Evolutionary conservation across 1,140 invertebrate species (phyloP).

Genomic region (Centruroides sculpturatus): DNA sequence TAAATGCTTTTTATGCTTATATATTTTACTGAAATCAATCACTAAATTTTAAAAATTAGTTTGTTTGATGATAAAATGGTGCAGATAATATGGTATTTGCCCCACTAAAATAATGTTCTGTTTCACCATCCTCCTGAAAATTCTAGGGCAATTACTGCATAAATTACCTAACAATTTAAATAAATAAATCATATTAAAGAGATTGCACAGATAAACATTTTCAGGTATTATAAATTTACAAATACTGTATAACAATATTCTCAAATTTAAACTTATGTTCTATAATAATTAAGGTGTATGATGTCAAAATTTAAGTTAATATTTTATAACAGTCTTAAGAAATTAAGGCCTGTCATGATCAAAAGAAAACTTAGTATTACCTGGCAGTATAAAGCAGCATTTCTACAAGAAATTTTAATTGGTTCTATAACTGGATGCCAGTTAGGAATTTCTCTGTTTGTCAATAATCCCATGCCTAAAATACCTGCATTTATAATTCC

Average conservation of each 20-base stretch:
- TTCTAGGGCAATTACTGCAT: too few relatives aligned
- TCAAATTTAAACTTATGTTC: neutral
- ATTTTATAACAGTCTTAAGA: neutral
- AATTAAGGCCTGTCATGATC: neutral
- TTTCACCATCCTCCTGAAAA: too few relatives aligned
- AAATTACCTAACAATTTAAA: too few relatives aligned
- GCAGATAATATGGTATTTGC: too few relatives aligned
- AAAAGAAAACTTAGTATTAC: conserved; percentile 18
- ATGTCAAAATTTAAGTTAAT: neutral
- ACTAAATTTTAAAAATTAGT: too few relatives aligned
- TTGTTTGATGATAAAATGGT: too few relatives aligned
- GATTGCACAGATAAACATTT: too few relatives aligned
- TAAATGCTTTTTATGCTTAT: too few relatives aligned
- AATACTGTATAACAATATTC: neutral
- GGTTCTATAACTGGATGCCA: conserved; percentile 69
- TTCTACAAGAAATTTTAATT: conserved; percentile 40
- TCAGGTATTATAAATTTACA: too few relatives aligned
- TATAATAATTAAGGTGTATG: neutral
- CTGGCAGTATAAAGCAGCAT: conserved; percentile 29
- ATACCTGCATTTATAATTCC: conserved; percentile 69
- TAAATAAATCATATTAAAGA: too few relatives aligned
- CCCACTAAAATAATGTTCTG: too few relatives aligned
- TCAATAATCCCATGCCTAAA: conserved; percentile 65
- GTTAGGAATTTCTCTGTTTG: conserved; percentile 31
- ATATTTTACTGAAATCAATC: too few relatives aligned